Conservation (phyloP, 2,113 vertebrate genomes). For the Furnarius figulus region DNA sequence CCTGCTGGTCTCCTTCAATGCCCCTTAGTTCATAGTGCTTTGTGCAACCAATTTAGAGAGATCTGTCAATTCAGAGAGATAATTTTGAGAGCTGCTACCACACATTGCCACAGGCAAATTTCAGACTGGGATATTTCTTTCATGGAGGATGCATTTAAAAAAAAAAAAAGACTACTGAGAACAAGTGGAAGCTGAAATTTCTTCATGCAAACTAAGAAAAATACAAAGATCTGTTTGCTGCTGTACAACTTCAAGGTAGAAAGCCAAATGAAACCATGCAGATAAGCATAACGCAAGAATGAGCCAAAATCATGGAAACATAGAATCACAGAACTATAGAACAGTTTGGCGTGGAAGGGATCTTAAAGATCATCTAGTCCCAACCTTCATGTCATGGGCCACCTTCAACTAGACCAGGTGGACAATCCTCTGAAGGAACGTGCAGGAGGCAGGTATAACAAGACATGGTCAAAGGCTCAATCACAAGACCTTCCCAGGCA, state of each 20-base stretch:
- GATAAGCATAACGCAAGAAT: background rate
- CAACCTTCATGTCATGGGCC: background rate
- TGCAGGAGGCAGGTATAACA: background rate
- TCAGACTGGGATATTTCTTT: background rate
- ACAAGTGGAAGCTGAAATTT: background rate
- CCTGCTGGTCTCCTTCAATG: background rate
- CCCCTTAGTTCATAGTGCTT: background rate
- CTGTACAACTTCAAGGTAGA: background rate
- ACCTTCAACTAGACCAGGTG: background rate
- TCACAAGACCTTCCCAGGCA: background rate
- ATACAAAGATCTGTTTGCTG: background rate
- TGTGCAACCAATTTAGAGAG: background rate
- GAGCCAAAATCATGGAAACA: background rate
- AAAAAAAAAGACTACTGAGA: background rate
- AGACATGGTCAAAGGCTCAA: background rate
- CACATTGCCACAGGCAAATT: background rate
- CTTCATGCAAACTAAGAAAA: background rate
- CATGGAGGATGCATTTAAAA: background rate
- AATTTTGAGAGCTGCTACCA: background rate
- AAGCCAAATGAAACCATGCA: background rate
- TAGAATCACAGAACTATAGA: background rate
- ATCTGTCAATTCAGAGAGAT: background rate
- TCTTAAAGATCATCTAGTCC: background rate
- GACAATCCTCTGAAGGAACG: no score
- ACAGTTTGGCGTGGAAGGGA: background rate